These are phyloP conservation scores for Solea solea DNA, from an alignment of 2,113 vertebrate species.

Conservation along the genomic window DNA sequence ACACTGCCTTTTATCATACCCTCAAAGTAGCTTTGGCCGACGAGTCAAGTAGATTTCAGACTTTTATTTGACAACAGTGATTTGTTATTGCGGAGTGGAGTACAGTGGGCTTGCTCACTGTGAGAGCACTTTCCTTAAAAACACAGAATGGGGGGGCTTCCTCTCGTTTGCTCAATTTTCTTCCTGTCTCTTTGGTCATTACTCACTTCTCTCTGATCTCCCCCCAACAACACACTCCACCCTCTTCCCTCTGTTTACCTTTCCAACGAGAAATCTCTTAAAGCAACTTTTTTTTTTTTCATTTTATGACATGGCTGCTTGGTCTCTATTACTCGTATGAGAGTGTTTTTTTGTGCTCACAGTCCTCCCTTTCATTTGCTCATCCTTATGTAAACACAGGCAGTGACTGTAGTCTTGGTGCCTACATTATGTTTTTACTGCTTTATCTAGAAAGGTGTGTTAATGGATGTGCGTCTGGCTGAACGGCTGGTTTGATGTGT, in stretches of 20 bases:
- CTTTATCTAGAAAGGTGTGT: conserved; percentile 45
- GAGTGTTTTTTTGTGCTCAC: conserved; percentile 30
- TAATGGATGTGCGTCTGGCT: conserved; percentile 24
- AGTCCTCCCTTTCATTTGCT: conserved; percentile 3
- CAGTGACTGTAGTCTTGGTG: conserved; percentile 11
- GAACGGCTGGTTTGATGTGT: conserved; percentile 27
- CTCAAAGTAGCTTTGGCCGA: conserved; percentile 5
- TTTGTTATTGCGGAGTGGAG: conserved; percentile 60
- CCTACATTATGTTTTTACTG: conserved; percentile 44
- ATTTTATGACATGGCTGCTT: conserved; percentile 15
- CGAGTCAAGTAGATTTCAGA: conserved; percentile 28
- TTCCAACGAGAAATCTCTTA: conserved; percentile 41
- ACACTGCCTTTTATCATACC: conserved; percentile 66
- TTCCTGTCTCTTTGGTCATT: conserved; percentile 49
- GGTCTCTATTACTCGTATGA: conserved; percentile 5
- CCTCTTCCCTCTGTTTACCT: conserved; percentile 62
- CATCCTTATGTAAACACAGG: conserved; percentile 43
- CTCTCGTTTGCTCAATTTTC: conserved; percentile 56
- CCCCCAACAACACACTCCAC: conserved; percentile 41
- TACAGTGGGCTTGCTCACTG: conserved; percentile 7
- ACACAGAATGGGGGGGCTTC: conserved; percentile 40
- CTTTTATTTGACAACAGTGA: conserved; percentile 73
- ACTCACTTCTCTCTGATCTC: conserved; percentile 62
- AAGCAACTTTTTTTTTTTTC: conserved; percentile 28
- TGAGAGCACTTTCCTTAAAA: conserved; percentile 39